phyloP scores from a whole-genome alignment of 1,140 invertebrate genomes.

The Heliconius melpomene region DNA sequence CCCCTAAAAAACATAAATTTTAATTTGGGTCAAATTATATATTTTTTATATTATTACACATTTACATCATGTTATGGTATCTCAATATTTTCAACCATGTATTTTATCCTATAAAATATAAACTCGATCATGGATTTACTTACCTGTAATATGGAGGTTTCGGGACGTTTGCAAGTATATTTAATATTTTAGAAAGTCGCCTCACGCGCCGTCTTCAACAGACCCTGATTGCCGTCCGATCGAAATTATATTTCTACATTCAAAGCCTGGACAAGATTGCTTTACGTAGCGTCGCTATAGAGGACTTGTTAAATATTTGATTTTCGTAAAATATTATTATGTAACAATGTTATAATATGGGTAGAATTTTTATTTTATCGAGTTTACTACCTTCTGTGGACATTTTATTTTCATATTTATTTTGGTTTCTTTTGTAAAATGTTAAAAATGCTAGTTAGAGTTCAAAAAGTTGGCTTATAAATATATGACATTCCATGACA shows the following conservation, averaged over 20 bases:
- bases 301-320: constrained; percentile 56
- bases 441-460: no score
- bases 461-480: no score
- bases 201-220: constrained; percentile 81
- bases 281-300: constrained; percentile 47
- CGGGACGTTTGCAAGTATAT: constrained; percentile 58
- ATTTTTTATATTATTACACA: no score
- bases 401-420: not conserved
- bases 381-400: not conserved
- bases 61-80: not conserved
- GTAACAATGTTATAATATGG: constrained; percentile 36
- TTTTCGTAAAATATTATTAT: constrained; percentile 50
- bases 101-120: constrained; percentile 24
- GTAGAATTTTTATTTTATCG: constrained; percentile 11
- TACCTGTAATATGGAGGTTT: constrained; percentile 35
- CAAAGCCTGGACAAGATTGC: constrained; percentile 78
- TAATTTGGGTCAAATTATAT: no score
- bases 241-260: constrained; percentile 81
- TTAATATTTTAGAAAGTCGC: constrained; percentile 77
- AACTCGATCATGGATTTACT: constrained; percentile 30
- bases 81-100: not conserved
- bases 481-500: no score
- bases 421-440: not conserved
- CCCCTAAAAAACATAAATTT: no score
- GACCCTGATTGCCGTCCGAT: constrained; percentile 80